Evolutionary conservation across 2,888 invertebrate species (phyloP), one percentile per base, ranked within the genome.

Genomic region (Malacosoma neustria): DNA sequence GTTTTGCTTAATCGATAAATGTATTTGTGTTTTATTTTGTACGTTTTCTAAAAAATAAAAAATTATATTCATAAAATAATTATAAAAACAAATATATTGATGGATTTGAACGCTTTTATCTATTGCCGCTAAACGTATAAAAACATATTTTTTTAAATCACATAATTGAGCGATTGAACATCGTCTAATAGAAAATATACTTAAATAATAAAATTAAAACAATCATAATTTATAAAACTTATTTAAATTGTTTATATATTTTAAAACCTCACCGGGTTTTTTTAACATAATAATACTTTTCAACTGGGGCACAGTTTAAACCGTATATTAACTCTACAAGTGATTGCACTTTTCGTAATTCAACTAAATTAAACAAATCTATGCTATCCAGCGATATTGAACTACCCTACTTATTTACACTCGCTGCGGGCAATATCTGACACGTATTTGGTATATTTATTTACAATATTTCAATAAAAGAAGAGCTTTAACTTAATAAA

Each of bases 261-360:
- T 85, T 63, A 72, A 33, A 81, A 84, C 84, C 84, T 75, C 65
- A 58, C 63, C 75, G 85, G 85, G 82, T 77, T 66, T 32, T 72
- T 81, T 84, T 84, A 84, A 82, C 79, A 79, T 84, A 85, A 82
- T 85, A 85, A 85, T 85, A 85, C 85, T 85, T 81, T 80, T 80
- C 67, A 81, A 84, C 81, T 81, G 77, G 81, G 82, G 66, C 61
- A 68, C 70, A 59, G 61, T 63, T 68, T 69, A 68, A 61, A 70
- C 65, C 61, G 65, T 72, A 74, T 59, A 79, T 77, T 82, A 82
- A 66, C 67, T 76, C 74, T 73, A 82, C 70, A 76, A 74, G 69
- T 68, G 84, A 85, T 85, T 85, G 85, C 85, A 85, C 85, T 81
- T 73, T 67, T 77, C 9, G 4, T 22, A 80, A 76, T 76, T 56